phyloP scores from a whole-genome alignment of 2,888 invertebrate genomes.

The Chrysolina oricalcia region DNA sequence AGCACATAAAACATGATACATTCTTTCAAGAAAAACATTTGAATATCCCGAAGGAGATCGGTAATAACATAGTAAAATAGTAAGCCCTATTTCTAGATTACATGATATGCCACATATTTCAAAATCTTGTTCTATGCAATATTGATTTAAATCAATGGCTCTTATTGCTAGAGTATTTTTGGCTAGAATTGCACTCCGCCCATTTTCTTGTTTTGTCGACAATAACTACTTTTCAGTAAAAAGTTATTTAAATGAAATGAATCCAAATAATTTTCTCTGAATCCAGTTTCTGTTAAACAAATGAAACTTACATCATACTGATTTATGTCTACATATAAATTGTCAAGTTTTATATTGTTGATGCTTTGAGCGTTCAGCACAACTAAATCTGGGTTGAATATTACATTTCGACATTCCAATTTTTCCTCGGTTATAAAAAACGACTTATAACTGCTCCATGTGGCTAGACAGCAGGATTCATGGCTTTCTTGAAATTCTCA shows the following conservation, averaged over 20 bases:
- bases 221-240: slow-evolving; percentile 2
- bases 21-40: no score
- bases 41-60: no score
- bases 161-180: neutral
- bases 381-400: neutral
- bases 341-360: neutral
- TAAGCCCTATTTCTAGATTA: neutral
- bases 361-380: neutral
- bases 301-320: neutral
- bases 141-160: neutral
- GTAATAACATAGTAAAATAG: slow-evolving; percentile 26
- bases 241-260: slow-evolving; percentile 17
- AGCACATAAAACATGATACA: no score
- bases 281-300: slow-evolving; percentile 16
- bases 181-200: slow-evolving; percentile 10
- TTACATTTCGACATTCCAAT: no score
- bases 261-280: neutral
- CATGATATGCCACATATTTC: slow-evolving; percentile 12
- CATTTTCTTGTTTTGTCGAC: slow-evolving; percentile 10
- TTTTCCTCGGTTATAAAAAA: no score
- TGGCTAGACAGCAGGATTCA: neutral
- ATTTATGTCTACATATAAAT: neutral
- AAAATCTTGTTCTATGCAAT: slow-evolving; percentile 15
- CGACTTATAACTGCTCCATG: no score
- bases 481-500: neutral